Conservation (phyloP, 2,888 invertebrate genomes). For the Cephus pulcher region DNA sequence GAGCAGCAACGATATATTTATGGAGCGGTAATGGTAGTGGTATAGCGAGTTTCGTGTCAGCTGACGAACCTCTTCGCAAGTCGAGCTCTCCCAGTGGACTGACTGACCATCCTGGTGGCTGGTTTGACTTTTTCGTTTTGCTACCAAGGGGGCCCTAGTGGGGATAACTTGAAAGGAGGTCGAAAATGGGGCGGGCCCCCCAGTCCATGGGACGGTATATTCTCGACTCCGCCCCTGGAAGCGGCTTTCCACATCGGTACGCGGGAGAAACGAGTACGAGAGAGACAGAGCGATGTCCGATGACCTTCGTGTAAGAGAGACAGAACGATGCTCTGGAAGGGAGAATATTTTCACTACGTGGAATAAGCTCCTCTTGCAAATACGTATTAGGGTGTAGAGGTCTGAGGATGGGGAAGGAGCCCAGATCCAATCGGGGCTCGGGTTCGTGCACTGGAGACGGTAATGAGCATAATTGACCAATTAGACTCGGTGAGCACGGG, state of each 20-base stretch:
- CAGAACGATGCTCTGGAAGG: slow-evolving; percentile 11
- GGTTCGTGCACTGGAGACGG: slow-evolving; percentile 60
- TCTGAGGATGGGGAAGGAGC: slow-evolving; percentile 32
- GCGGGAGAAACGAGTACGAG: neutral
- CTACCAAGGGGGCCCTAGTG: slow-evolving; percentile 25
- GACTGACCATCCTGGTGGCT: slow-evolving; percentile 50
- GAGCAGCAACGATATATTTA: neutral
- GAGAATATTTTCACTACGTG: slow-evolving; percentile 41
- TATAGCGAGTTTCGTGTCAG: neutral
- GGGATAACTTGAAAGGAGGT: slow-evolving; percentile 23
- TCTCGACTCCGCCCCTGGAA: slow-evolving; percentile 28
- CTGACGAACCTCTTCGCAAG: slow-evolving; percentile 42
- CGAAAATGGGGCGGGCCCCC: slow-evolving; percentile 31
- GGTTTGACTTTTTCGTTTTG: slow-evolving; percentile 55
- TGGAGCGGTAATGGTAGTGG: neutral
- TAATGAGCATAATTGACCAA: slow-evolving; percentile 67
- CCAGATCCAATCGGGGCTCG: slow-evolving; percentile 59
- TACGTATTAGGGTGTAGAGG: slow-evolving; percentile 24
- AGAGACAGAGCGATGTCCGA: neutral
- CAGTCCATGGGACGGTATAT: slow-evolving; percentile 24
- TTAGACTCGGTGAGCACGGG: slow-evolving; percentile 59
- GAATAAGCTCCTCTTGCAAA: slow-evolving; percentile 46
- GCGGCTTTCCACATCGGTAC: neutral
- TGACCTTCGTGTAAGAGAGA: neutral
- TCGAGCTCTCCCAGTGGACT: slow-evolving; percentile 63